These are phyloP conservation scores for Acanthisitta chloris DNA, from an alignment of 2,113 vertebrate genomes.

Conservation along the genomic window DNA sequence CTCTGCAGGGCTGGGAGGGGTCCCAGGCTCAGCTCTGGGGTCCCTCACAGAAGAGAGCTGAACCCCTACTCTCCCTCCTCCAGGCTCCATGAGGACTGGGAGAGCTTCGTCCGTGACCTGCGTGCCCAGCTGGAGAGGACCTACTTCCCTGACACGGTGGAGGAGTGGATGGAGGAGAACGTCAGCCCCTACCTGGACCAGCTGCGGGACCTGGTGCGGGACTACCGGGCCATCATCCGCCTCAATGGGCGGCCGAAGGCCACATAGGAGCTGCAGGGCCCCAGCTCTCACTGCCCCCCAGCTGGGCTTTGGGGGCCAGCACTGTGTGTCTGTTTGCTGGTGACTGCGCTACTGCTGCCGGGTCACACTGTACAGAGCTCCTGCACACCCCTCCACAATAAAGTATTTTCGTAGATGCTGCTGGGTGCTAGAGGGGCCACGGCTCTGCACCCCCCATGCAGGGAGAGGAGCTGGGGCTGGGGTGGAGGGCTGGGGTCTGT, in stretches of 20 bases:
- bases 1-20: fast-evolving
- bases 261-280: background rate
- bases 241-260: constrained; percentile 65
- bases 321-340: fast-evolving
- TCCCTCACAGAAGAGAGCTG: background rate
- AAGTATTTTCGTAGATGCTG: constrained; percentile 60
- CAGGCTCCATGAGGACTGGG: constrained; percentile 75
- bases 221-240: constrained; percentile 64
- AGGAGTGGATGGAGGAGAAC: constrained; percentile 82
- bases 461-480: background rate
- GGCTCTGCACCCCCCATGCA: fast-evolving
- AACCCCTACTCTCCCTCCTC: background rate
- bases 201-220: constrained; percentile 64
- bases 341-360: fast-evolving
- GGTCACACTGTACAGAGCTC: background rate
- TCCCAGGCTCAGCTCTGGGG: fast-evolving
- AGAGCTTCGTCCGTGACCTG: constrained; percentile 57
- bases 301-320: background rate
- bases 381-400: background rate
- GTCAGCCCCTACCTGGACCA: constrained; percentile 71
- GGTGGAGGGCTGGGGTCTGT: background rate
- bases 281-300: fast-evolving
- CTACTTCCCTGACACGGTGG: constrained; percentile 74
- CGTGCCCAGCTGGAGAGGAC: constrained; percentile 63
- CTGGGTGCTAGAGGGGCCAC: background rate